These are phyloP conservation scores for Lamellibrachia columna DNA, from an alignment of 2,888 invertebrate species.

Conservation along the genomic window DNA sequence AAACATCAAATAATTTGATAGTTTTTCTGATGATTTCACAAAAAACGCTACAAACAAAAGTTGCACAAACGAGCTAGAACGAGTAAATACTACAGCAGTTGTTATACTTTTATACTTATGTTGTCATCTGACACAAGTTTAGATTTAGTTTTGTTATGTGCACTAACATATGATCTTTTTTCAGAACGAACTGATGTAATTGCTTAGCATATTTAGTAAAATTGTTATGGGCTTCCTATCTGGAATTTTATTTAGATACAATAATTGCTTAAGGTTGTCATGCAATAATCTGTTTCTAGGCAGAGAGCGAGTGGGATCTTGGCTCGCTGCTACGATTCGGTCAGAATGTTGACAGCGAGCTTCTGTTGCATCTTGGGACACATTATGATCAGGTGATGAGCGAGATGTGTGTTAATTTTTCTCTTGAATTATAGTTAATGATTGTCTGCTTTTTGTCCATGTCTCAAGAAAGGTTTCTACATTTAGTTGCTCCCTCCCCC, in stretches of 20 bases:
- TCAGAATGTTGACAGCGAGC: slow-evolving; percentile 62
- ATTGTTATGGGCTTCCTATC: not conserved
- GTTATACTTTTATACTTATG: no score
- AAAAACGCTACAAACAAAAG: no score
- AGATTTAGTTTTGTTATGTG: not conserved
- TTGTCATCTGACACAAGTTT: no score
- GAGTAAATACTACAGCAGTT: no score
- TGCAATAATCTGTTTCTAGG: slow-evolving; percentile 45
- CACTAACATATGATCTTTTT: not conserved
- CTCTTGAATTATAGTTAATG: no score
- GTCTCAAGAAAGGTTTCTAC: no score
- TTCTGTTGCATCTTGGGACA: slow-evolving; percentile 61
- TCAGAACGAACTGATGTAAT: not conserved
- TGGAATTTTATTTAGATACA: not conserved
- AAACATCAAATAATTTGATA: no score
- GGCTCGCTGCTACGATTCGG: slow-evolving; percentile 57
- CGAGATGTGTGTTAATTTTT: not conserved
- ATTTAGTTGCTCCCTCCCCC: not conserved
- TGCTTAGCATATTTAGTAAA: not conserved
- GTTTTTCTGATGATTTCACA: no score
- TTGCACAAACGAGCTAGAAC: no score
- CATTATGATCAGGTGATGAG: slow-evolving; percentile 57
- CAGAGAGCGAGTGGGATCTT: slow-evolving; percentile 59
- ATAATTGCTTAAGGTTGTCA: not conserved
- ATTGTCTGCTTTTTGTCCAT: no score